Percentiles rank a stretch among this genome's conserved stretches.
Conservation (phyloP, 1,140 invertebrate genomes). For the Plutomurus gul region DNA sequence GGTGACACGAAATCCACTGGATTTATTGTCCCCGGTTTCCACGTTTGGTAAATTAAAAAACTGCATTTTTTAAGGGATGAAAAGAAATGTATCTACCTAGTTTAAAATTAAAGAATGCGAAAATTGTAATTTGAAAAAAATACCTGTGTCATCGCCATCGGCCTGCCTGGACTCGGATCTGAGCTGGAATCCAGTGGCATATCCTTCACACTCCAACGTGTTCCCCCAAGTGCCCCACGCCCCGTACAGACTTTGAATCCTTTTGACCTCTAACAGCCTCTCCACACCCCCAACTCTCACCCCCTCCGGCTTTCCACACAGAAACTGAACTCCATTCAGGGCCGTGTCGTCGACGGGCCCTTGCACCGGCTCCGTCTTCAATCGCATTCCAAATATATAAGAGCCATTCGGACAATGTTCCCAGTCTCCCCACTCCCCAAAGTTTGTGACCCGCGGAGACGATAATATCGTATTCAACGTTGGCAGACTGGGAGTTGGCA, state of each 20-base stretch:
- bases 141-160: constrained; percentile 37
- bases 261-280: background rate
- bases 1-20: no score
- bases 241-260: constrained; percentile 24
- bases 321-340: constrained; percentile 43
- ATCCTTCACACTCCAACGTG: constrained; percentile 10
- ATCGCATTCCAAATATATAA: constrained; percentile 32
- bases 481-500: background rate
- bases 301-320: constrained; percentile 33
- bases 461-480: background rate
- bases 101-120: no score
- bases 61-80: no score
- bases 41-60: no score
- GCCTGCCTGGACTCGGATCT: constrained; percentile 23
- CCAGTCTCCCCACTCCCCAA: constrained; percentile 44
- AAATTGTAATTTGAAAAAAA: no score
- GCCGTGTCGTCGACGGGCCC: constrained; percentile 40
- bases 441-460: constrained; percentile 40
- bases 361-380: constrained; percentile 40
- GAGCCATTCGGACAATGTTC: constrained; percentile 21
- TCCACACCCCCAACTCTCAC: background rate
- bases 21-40: no score
- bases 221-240: constrained; percentile 45
- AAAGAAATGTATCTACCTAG: no score
- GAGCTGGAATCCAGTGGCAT: constrained; percentile 36